Evolutionary conservation across 2,797 vertebrate genomes (phyloP).

Genomic region (Melanotaenia boesemani): DNA sequence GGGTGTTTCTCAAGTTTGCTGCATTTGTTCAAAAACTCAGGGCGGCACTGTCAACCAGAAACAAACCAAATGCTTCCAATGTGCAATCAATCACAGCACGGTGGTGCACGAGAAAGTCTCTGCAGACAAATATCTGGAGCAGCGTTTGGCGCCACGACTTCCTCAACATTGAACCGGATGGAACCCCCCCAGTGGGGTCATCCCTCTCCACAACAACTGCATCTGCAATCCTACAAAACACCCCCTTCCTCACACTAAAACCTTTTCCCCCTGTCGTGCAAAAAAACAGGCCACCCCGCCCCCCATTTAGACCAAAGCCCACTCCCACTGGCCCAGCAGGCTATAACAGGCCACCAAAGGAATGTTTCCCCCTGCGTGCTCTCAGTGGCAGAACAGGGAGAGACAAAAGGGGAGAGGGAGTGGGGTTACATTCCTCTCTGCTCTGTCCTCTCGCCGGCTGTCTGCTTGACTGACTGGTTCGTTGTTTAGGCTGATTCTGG

Average conservation of each 20-base stretch:
- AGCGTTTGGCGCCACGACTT: constrained; percentile 16
- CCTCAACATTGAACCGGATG: constrained; percentile 19
- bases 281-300: constrained; percentile 63
- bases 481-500: constrained; percentile 59
- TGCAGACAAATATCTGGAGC: constrained; percentile 35
- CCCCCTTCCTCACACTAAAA: constrained; percentile 1
- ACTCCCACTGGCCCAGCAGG: constrained; percentile 59
- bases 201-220: constrained; percentile 35
- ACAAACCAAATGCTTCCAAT: constrained; percentile 7
- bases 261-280: background rate
- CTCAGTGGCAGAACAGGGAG: constrained; percentile 54
- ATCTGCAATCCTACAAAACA: constrained; percentile 63
- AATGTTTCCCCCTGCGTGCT: constrained; percentile 73
- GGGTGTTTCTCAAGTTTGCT: background rate
- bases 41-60: constrained; percentile 20
- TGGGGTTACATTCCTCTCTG: constrained; percentile 69
- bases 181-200: background rate
- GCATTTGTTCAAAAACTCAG: background rate
- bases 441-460: constrained; percentile 53
- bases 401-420: constrained; percentile 30
- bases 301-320: constrained; percentile 43
- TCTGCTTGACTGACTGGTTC: constrained; percentile 50
- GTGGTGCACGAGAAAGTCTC: background rate
- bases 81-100: constrained; percentile 1
- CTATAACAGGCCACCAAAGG: constrained; percentile 78